phyloP scores from a whole-genome alignment of 2,797 vertebrate genomes.

The Microctenopoma stevenorrisi region DNA sequence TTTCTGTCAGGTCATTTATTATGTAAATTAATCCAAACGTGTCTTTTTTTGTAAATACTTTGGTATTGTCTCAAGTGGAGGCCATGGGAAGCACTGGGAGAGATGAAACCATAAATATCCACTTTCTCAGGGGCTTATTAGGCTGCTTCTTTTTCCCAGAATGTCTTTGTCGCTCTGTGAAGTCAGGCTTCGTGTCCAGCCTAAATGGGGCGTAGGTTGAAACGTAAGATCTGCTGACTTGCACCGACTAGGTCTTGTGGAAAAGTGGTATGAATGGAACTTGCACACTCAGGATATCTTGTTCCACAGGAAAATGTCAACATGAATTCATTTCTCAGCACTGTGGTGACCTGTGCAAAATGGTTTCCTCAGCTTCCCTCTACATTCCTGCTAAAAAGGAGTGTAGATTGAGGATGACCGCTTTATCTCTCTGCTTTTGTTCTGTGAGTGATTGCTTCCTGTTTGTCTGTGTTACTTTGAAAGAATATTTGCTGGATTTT shows the following conservation, averaged over 20 bases:
- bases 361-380: conserved; percentile 55
- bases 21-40: conserved; percentile 49
- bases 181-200: conserved; percentile 33
- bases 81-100: conserved; percentile 42
- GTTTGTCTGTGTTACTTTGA: conserved; percentile 13
- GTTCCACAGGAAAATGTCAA: conserved; percentile 74
- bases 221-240: conserved; percentile 76
- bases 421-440: conserved; percentile 59
- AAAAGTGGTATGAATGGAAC: conserved; percentile 81
- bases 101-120: conserved; percentile 59
- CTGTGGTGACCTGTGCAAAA: conserved; percentile 60
- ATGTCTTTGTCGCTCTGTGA: conserved; percentile 18
- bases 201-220: conserved; percentile 45
- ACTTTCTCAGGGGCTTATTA: conserved; percentile 20
- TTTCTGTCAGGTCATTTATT: conserved; percentile 58
- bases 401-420: conserved; percentile 19
- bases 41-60: conserved; percentile 39
- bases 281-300: conserved; percentile 78
- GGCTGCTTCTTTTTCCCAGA: conserved; percentile 41
- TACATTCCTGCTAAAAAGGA: conserved; percentile 48
- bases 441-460: conserved; percentile 61
- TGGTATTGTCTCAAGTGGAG: conserved; percentile 37
- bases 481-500: conserved; percentile 11
- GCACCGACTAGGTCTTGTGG: conserved; percentile 63
- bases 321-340: conserved; percentile 68